Base-by-base conservation (phyloP, 2,797 vertebrate genomes). In the Phrynocephalus forsythii region DNA sequence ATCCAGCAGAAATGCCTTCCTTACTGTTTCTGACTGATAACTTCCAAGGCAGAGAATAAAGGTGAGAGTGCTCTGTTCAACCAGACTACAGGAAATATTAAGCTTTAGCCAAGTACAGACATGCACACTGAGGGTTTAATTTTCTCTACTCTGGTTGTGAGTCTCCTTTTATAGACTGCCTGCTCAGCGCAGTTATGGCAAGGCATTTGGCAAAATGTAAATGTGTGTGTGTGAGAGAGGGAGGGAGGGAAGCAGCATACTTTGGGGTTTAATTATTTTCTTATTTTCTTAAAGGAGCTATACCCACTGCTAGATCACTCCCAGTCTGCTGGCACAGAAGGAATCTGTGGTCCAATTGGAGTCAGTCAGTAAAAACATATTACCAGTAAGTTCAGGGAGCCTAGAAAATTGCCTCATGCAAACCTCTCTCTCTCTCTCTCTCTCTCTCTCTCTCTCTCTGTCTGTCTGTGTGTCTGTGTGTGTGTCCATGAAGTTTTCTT, bases 231-330 rank as follows among this genome's bases (percentile, higher is more conserved):
- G 86, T 28, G 8, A 82, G 79, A 52, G 60, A 16, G 56, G 67
- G 50, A 38, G 50, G 15, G 56, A 16, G 52, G 18, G 82, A 10
- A 66, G 60, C 86, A 56, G 44, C 8, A n/a, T 82, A 73, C 84
- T 71, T 86, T 73, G 1, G 85, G 60, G 56, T 30, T 85, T 1
- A 72, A 2, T 4, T 80, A 20, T 24, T 68, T 13, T 72, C 63
- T 67, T 48, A 75, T 73, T 67, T 89, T 68, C 50, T 66, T 80
- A 56, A 82, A 77, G 86, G 48, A 81, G 48, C 71, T 85, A 81
- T 66, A 30, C 78, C 71, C 69, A 44, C 86, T 16, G 67, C 18
- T 72, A 75, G 6, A 76, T 9, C 33, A 56, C n/a, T 77, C 77
- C 77, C 3, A 24, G 66, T 48, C 73, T 86, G n/a, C 28, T 68